phyloP scores from a whole-genome alignment of 2,797 vertebrate species.

The Carapus acus region DNA sequence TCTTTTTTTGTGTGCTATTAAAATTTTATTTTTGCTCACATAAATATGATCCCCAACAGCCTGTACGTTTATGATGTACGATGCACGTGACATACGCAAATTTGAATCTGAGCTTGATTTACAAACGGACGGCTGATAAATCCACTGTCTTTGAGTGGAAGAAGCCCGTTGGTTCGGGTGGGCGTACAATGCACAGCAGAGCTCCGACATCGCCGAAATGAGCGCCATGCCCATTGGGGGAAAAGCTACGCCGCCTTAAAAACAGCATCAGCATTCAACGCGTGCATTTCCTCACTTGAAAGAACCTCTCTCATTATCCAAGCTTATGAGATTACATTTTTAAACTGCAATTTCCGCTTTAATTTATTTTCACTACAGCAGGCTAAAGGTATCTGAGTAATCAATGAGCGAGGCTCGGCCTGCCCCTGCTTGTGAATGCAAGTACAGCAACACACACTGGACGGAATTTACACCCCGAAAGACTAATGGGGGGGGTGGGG shows the following conservation, averaged over 20 bases:
- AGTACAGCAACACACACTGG: too few species aligned
- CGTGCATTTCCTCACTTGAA: not conserved
- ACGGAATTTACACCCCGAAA: too few species aligned
- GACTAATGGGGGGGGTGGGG: too few species aligned
- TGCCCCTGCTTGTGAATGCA: too few species aligned
- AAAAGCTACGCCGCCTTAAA: not conserved
- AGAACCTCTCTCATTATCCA: not conserved
- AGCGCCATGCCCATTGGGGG: too few species aligned
- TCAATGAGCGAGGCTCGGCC: too few species aligned
- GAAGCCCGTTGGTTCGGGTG: not conserved
- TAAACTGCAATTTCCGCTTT: not conserved
- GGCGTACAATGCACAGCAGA: too few species aligned
- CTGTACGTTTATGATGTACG: conserved; percentile 9
- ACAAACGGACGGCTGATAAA: not conserved
- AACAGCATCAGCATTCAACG: not conserved
- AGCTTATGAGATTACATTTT: not conserved
- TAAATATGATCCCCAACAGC: not conserved
- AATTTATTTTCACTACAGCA: not conserved
- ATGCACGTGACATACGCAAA: not conserved
- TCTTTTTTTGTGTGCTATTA: not conserved
- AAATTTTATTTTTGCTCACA: not conserved
- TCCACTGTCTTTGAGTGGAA: not conserved
- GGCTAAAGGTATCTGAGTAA: too few species aligned
- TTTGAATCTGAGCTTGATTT: conserved; percentile 13
- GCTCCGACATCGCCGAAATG: too few species aligned